These are phyloP conservation scores for Herminia tarsipennalis DNA, from an alignment of 2,888 invertebrate genomes.

Conservation along the genomic window DNA sequence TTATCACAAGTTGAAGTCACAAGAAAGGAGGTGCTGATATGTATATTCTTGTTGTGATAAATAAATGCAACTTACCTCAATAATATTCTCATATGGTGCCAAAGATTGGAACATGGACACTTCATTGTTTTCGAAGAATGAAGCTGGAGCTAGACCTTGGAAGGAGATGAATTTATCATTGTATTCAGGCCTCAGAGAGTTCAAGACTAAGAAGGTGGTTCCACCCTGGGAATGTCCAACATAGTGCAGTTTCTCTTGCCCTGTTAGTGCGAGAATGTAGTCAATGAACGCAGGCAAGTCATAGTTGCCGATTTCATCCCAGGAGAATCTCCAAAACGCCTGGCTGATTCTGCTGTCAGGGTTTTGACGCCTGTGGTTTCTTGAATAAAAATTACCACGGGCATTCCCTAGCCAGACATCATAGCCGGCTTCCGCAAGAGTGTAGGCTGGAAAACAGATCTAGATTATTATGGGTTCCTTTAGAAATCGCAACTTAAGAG, in stretches of 20 bases:
- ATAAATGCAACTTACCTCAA: conserved; percentile 54
- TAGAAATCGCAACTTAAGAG: no score
- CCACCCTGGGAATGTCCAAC: conserved; percentile 73
- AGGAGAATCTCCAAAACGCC: conserved; percentile 65
- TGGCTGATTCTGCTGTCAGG: conserved; percentile 48
- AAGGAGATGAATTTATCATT: conserved; percentile 64
- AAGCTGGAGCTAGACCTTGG: conserved; percentile 71
- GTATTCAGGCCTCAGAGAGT: conserved; percentile 65
- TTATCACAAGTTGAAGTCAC: no score
- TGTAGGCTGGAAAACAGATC: conserved; percentile 55
- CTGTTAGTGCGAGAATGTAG: conserved; percentile 49
- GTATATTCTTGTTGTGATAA: no score
- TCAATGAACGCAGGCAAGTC: conserved; percentile 63
- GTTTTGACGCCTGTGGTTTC: conserved; percentile 49
- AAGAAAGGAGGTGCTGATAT: no score
- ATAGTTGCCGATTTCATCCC: conserved; percentile 65
- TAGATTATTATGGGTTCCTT: no score
- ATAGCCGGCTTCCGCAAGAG: conserved; percentile 87
- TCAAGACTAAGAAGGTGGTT: conserved; percentile 65
- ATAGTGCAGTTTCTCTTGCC: conserved; percentile 60
- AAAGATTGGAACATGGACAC: conserved; percentile 38
- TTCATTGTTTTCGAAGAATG: conserved; percentile 56
- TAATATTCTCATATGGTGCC: conserved; percentile 46
- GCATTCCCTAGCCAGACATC: conserved; percentile 92
- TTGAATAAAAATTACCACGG: conserved; percentile 89